Percentiles rank a stretch among this genome's conserved stretches.
These are phyloP conservation scores for Ophraella communa DNA, from an alignment of 2,888 invertebrate genomes.

Conservation along the genomic window DNA sequence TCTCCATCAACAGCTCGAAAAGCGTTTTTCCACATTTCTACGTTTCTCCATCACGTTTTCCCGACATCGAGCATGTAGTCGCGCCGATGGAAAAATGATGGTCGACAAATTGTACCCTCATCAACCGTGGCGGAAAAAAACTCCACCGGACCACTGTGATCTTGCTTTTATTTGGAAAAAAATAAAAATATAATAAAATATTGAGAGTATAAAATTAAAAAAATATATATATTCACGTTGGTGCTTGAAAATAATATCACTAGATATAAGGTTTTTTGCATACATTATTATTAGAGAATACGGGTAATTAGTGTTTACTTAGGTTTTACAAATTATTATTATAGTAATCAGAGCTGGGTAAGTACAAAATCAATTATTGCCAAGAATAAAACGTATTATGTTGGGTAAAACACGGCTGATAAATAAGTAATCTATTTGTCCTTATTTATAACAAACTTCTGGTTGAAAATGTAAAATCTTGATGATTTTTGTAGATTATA, in stretches of 20 bases:
- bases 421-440: too few relatives aligned
- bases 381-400: background rate
- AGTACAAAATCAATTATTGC: background rate
- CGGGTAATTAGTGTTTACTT: conserved; percentile 27
- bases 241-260: conserved; percentile 29
- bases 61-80: conserved; percentile 8
- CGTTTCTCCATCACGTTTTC: conserved; percentile 4
- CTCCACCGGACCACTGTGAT: conserved; percentile 10
- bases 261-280: conserved; percentile 27
- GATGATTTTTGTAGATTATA: too few relatives aligned
- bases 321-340: conserved; percentile 8
- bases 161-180: conserved; percentile 1
- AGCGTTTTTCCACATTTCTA: conserved; percentile 11
- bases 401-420: background rate
- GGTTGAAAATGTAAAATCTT: too few relatives aligned
- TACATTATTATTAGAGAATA: conserved; percentile 19
- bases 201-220: background rate
- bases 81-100: conserved; percentile 30
- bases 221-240: conserved; percentile 25
- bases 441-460: background rate
- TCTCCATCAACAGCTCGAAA: conserved; percentile 10
- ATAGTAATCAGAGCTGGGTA: conserved; percentile 15
- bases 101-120: conserved; percentile 41
- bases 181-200: background rate
- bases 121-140: conserved; percentile 52